Evolutionary conservation across 2,888 invertebrate genomes (phyloP), one percentile per base, ranked within the genome.

Genomic region (Monochamus alternatus): DNA sequence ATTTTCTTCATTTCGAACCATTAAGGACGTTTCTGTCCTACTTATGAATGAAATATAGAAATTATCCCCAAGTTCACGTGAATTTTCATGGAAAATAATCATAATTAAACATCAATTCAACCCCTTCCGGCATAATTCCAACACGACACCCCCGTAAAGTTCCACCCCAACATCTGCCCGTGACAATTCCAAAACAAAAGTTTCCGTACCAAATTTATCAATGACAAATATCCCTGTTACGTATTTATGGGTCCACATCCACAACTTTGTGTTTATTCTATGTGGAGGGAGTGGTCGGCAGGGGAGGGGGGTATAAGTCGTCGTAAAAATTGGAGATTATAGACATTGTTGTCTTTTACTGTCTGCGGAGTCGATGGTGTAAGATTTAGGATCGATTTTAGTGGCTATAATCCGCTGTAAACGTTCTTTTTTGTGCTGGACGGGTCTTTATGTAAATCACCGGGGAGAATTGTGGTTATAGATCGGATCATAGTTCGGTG

Each of bases 261-360:
- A 55, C 55, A 22, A 55, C 55, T 55, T 55, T 55, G 55, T 55
- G 55, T 55, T 55, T 55, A 55, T 55, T 55, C 22, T 14, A 55
- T 55, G 14, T 55, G 4, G 0, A 7, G 38, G 4, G 1, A 4
- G 38, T 4, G 38, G 38, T 22, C 22, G 22, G 22, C 0, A 38
- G 38, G 38, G 4, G 5, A 4, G 38, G 38, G 38, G 38, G 38
- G 38, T 38, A 38, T 38, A 38, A 38, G 38, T 38, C 38, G 55
- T 55, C 55, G 55, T 55, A 55, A 55, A 55, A 55, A 55, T 55
- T 55, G 10, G 55, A 55, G 55, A 55, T 55, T 55, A 55, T 55
- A 55, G 55, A 55, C 55, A 55, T 55, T 55, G 55, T 55, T 55
- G 55, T 55, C 7, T 7, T 55, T 55, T 55, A 55, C 55, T 55